Percentiles rank a stretch among this genome's conserved stretches.
Evolutionary conservation across 2,113 vertebrate genomes (phyloP).

Genomic region (Varanus komodoensis): DNA sequence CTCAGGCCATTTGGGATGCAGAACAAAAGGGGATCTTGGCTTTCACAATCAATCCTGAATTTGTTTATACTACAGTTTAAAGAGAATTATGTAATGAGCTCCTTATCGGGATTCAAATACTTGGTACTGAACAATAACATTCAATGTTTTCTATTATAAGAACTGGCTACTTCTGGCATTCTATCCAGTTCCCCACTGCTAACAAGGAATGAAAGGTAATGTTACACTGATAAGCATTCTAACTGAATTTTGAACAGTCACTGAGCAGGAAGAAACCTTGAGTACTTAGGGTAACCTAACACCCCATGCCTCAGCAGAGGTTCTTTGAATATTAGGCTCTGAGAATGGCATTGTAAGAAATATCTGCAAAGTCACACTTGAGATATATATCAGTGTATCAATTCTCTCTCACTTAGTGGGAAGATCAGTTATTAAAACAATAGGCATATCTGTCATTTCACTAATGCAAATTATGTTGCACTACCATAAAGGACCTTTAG

Average conservation of each 20-base stretch:
- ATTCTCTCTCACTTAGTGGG: not conserved
- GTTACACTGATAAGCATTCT: not conserved
- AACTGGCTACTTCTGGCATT: not conserved
- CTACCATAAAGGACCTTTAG: too few relatives aligned
- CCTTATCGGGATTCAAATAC: slow-evolving; percentile 3
- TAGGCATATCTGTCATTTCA: too few relatives aligned
- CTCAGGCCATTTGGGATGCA: not conserved
- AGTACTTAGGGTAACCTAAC: not conserved
- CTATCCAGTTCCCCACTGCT: slow-evolving; percentile 1
- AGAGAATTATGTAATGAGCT: slow-evolving; percentile 14
- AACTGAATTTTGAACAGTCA: not conserved
- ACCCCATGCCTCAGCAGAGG: not conserved
- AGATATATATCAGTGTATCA: not conserved
- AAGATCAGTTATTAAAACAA: not conserved
- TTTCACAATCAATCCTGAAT: not conserved
- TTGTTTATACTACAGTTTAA: slow-evolving; percentile 9
- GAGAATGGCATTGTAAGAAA: not conserved
- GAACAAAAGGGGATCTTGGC: not conserved
- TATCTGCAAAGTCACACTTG: not conserved
- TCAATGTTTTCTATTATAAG: not conserved
- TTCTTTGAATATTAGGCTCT: not conserved
- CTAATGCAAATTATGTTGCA: too few relatives aligned
- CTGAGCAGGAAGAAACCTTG: slow-evolving; percentile 12
- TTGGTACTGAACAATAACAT: slow-evolving; percentile 9
- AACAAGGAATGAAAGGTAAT: slow-evolving; percentile 10